A percentile compares a stretch with the other conserved stretches of the same genome.
These are phyloP conservation scores for Drosophila neocordata DNA, from an alignment of 1,140 invertebrate species.

Conservation along the genomic window DNA sequence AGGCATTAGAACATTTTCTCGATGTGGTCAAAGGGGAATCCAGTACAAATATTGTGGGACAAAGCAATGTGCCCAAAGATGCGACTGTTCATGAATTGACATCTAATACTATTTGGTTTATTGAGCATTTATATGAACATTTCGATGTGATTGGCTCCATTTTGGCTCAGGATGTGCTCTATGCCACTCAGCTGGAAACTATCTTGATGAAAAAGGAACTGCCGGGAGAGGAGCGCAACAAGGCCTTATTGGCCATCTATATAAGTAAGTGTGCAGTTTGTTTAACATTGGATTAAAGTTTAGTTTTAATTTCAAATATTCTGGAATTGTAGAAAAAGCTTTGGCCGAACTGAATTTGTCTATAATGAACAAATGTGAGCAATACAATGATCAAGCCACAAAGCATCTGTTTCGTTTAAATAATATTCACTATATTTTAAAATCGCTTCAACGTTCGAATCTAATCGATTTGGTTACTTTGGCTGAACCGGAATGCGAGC, in stretches of 20 bases:
- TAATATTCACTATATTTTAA: conserved; percentile 94
- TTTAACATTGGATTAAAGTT: background rate
- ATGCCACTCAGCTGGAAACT: conserved; percentile 83
- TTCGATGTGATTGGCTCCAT: conserved; percentile 89
- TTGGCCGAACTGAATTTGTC: conserved; percentile 92
- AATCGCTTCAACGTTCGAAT: conserved; percentile 92
- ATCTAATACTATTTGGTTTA: conserved; percentile 94
- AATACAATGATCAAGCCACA: conserved; percentile 91
- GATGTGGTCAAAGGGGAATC: conserved; percentile 94
- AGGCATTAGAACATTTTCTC: conserved; percentile 96
- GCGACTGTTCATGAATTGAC: conserved; percentile 98
- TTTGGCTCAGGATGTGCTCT: conserved; percentile 86
- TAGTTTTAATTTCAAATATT: background rate
- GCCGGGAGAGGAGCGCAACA: conserved; percentile 84
- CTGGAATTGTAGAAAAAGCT: conserved; percentile 88
- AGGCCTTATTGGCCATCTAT: conserved; percentile 89
- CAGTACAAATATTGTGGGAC: conserved; percentile 87
- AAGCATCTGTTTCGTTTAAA: conserved; percentile 94
- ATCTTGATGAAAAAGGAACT: conserved; percentile 83
- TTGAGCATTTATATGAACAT: conserved; percentile 92
- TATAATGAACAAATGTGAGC: conserved; percentile 92
- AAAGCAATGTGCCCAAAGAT: conserved; percentile 89
- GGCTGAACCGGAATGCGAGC: conserved; percentile 92
- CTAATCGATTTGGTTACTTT: conserved; percentile 91
- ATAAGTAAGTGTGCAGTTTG: conserved; percentile 85